Evolutionary conservation across 2,113 vertebrate species (phyloP), one percentile per base, ranked within the genome.

Genomic region (Gymnocephalus cernua): DNA sequence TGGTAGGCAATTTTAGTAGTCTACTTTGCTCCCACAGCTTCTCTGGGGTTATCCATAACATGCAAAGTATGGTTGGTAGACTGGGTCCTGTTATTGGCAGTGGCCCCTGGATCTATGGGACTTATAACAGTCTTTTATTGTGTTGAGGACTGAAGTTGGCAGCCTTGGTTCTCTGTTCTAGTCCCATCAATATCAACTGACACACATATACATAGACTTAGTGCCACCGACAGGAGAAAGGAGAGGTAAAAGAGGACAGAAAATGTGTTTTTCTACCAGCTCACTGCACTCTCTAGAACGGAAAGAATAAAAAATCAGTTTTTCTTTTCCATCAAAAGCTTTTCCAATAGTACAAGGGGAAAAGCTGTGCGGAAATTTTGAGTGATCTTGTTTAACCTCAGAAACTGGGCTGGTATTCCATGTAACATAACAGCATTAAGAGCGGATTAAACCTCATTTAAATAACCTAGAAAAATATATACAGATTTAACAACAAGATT

Each of bases 401-500:
- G 27, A 78, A 88, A 88, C 70, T 69, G 62, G 83, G 75, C 77
- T 77, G 58, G 47, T 57, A 69, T 86, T 87, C 51, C 67, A 82
- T 77, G 78, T 81, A 84, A 82, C 72, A 79, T 83, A 89, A 85
- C 67, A 67, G 83, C 54, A 89, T 91, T 89, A 87, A 77, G 66
- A 79, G 74, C 0, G 53, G 88, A 90, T 89, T 91, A 90, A 85
- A 76, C 54, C 68, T 83, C 50, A 76, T 66, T 84, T 91, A 84
- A 92, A 92, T 91, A 93, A 87, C 58, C 68, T 50, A 21, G 63
- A 79, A 87, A 86, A 84, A 82, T 75, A 79, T 68, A 89, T 48
- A 82, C 70, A 92, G 84, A 89, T 89, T 86, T 88, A 82, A 91
- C 70, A 69, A 77, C 41, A 74, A 14, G 56, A 91, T 84, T 84